Evolutionary conservation across 2,797 vertebrate genomes (phyloP), one percentile per base, ranked within the genome.

Genomic region (Benthosema pterotum): DNA sequence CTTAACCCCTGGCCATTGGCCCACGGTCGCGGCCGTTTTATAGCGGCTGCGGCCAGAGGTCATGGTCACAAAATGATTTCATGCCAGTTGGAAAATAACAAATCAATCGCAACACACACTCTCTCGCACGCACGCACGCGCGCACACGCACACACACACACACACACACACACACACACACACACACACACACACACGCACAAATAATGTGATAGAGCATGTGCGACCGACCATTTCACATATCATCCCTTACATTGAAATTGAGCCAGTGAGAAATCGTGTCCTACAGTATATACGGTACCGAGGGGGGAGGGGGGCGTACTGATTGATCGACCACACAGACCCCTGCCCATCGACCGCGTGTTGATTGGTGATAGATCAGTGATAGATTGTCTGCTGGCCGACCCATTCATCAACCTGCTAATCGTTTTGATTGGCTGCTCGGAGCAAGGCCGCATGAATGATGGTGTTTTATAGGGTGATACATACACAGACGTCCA

Each of bases 351-450:
- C 53, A 78, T 77, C 45, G 71, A 82, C 71, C 64, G 57, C n/a
- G 19, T 54, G 67, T 67, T 79, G 62, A 84, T 76, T 63, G 53
- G 60, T 67, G 68, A 68, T 74, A 78, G 63, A 81, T 81, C 63
- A 63, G 43, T 67, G 54, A 83, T 65, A 63, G 59, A 81, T 67
- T 60, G 71, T 84, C 80, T 72, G 61, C 57, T 73, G 66, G 53
- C 32, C 38, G 43, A 64, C 49, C 67, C 45, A 13, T 85, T 65
- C 63, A 67, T 81, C 70, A 80, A 52, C 25, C 55, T 32, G 43
- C 60, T 74, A 47, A 72, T 74, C 3, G 0, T 68, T 65, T 66
- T 77, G 70, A 83, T 70, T 62, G 60, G 71, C 69, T 52, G 57
- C 67, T 56, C 62, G 45, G 42, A 32, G 55, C 18, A 38, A 17